Conservation (phyloP, 2,797 vertebrate genomes). For the Catostomus latipinnis region DNA sequence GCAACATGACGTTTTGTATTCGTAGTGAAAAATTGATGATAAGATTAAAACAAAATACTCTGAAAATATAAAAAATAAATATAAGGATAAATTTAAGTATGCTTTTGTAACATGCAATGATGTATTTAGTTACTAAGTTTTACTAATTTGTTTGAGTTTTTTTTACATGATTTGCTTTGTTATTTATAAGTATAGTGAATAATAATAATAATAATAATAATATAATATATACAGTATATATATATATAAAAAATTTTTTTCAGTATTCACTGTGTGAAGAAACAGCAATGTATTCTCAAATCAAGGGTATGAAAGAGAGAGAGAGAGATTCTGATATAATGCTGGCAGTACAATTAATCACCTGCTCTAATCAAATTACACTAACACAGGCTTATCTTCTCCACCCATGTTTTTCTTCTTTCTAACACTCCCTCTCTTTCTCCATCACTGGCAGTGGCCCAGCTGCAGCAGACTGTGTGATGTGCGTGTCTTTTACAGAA, state of each 20-base stretch:
- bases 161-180: background rate
- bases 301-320: too few relatives aligned
- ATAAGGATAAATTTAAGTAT: too few relatives aligned
- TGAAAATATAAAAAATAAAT: too few relatives aligned
- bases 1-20: background rate
- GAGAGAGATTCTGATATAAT: background rate
- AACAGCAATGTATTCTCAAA: background rate
- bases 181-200: background rate
- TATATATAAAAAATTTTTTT: background rate
- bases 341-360: slow-evolving; percentile 53
- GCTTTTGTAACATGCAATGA: too few relatives aligned
- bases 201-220: too few relatives aligned
- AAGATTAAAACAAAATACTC: background rate
- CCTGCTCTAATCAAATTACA: slow-evolving; percentile 53
- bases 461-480: background rate
- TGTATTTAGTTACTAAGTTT: too few relatives aligned
- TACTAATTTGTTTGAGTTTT: too few relatives aligned
- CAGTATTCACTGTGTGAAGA: background rate
- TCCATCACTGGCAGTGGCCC: background rate
- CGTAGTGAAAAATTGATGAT: background rate
- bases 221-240: too few relatives aligned
- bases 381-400: slow-evolving; percentile 32
- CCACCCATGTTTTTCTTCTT: slow-evolving; percentile 14
- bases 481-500: background rate
- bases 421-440: background rate